Percentiles rank a stretch among this genome's conserved stretches.
Evolutionary conservation across 2,797 vertebrate species (phyloP).

Genomic region (Peromyscus nudipes): DNA sequence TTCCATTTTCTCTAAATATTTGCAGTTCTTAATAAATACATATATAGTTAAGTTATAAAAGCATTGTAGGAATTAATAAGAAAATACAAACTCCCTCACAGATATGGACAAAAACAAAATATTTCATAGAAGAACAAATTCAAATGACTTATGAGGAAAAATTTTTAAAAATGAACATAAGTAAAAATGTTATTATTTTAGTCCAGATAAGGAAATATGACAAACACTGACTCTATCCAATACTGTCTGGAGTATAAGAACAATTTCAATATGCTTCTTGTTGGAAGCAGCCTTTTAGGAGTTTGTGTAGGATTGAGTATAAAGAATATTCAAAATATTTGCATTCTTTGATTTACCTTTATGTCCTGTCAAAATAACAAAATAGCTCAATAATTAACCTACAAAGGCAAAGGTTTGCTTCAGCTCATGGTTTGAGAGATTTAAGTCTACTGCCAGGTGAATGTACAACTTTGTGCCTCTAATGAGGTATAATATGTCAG

Average conservation of each 20-base stretch:
- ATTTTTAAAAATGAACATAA: neutral
- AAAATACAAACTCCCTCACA: neutral
- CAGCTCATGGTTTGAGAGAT: no score
- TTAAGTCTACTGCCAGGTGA: no score
- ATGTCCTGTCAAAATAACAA: no score
- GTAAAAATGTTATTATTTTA: conserved; percentile 43
- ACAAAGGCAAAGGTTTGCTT: no score
- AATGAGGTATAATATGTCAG: no score
- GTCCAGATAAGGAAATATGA: neutral
- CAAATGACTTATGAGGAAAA: conserved; percentile 16
- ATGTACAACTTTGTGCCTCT: no score
- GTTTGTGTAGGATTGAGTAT: no score
- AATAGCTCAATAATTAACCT: no score
- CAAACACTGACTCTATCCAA: neutral
- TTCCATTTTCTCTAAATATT: conserved; percentile 23
- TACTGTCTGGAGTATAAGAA: neutral
- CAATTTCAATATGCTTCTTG: neutral
- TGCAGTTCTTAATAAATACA: conserved; percentile 2
- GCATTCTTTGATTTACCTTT: no score
- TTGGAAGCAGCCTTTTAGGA: neutral
- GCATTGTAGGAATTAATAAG: neutral
- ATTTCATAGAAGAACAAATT: conserved; percentile 39
- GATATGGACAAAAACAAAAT: conserved; percentile 8
- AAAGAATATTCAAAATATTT: no score
- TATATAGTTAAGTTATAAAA: conserved; percentile 1